These are phyloP conservation scores for Habropoda laboriosa DNA, from an alignment of 1,140 invertebrate species.

Conservation along the genomic window DNA sequence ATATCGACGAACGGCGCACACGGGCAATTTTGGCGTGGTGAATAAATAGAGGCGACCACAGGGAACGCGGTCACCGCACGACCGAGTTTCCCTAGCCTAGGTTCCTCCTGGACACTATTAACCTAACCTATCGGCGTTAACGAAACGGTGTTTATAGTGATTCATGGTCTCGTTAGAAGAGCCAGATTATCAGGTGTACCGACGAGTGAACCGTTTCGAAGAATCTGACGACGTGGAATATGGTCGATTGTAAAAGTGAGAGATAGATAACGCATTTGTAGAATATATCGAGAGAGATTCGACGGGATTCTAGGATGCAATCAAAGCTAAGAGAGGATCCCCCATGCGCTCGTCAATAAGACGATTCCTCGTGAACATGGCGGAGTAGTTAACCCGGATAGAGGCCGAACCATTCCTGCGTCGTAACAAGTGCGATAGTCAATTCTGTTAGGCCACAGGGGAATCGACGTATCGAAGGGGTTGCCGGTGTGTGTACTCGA, in stretches of 20 bases:
- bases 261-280: too few species aligned
- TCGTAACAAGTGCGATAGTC: conserved; percentile 54
- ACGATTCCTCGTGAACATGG: conserved; percentile 3
- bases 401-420: conserved; percentile 10
- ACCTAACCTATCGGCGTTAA: conserved; percentile 4
- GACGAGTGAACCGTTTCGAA: too few species aligned
- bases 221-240: too few species aligned
- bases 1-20: too few species aligned
- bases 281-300: neutral
- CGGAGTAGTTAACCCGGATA: conserved; percentile 35
- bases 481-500: conserved; percentile 26
- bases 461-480: conserved; percentile 55
- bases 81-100: neutral
- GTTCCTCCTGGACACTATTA: neutral
- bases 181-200: too few species aligned
- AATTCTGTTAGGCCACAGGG: conserved; percentile 57
- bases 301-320: neutral
- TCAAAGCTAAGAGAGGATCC: neutral
- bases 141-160: conserved; percentile 31
- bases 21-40: neutral
- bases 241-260: too few species aligned
- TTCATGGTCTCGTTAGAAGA: too few species aligned
- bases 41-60: neutral
- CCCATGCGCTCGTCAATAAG: conserved; percentile 30
- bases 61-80: neutral